phyloP scores from a whole-genome alignment of 2,797 vertebrate genomes.

The Zonotrichia albicollis region DNA sequence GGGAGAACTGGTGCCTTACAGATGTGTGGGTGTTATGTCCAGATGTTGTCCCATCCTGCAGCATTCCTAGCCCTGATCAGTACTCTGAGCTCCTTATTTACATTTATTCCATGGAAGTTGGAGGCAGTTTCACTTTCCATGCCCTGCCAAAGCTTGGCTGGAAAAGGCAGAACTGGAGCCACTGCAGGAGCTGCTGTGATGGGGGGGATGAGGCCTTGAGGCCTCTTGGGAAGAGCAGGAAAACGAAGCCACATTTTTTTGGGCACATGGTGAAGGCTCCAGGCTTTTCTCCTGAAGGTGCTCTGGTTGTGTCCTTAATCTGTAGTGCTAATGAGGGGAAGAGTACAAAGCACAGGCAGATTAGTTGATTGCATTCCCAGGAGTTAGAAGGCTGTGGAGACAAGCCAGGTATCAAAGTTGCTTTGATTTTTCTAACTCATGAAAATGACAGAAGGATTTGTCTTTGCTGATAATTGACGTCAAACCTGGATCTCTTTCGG shows the following conservation, averaged over 20 bases:
- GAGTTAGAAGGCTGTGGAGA: not conserved
- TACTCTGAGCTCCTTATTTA: not conserved
- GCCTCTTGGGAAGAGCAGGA: not conserved
- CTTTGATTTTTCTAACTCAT: constrained; percentile 39
- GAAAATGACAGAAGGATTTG: not conserved
- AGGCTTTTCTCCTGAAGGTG: not conserved
- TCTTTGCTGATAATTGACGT: constrained; percentile 12
- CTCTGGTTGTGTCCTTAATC: not conserved
- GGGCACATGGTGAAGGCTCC: not conserved
- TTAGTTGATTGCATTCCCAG: not conserved
- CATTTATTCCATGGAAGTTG: not conserved
- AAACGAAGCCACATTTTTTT: not conserved
- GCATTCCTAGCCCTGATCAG: not conserved
- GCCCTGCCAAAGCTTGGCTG: not conserved
- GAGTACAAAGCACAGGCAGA: not conserved
- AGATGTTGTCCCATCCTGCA: not conserved
- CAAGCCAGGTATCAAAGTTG: constrained; percentile 38
- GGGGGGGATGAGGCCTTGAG: rapidly evolving
- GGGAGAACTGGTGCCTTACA: not conserved
- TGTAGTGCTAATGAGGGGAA: not conserved
- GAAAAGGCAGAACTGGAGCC: not conserved
- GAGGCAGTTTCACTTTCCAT: not conserved
- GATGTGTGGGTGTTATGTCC: too few species aligned
- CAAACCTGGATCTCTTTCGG: not conserved
- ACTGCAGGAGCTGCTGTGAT: not conserved